Evolutionary conservation across 2,888 invertebrate genomes (phyloP).

Genomic region (Lasioglossum morio): DNA sequence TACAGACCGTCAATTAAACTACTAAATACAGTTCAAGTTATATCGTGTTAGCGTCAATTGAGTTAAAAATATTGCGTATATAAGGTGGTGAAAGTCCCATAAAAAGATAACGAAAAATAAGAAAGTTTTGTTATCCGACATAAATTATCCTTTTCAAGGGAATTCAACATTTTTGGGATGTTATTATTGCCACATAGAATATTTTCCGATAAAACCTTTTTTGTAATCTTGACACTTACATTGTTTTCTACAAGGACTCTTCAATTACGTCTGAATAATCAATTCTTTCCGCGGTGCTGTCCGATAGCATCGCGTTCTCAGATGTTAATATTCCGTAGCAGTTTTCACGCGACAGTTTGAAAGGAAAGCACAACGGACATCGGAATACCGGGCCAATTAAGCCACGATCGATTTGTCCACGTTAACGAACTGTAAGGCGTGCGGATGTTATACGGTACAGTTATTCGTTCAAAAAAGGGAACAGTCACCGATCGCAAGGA

Average conservation of each 20-base stretch:
- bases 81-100: too few species aligned
- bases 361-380: constrained; percentile 37
- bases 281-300: not conserved
- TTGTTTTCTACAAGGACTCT: not conserved
- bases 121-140: too few species aligned
- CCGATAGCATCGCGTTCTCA: not conserved
- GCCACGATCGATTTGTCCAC: constrained; percentile 59
- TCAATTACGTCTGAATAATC: not conserved
- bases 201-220: not conserved
- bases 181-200: not conserved
- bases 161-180: too few species aligned
- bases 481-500: constrained; percentile 19
- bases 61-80: too few species aligned
- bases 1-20: too few species aligned
- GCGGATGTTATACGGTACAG: constrained; percentile 48
- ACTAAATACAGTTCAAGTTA: too few species aligned
- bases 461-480: constrained; percentile 25
- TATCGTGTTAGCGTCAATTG: too few species aligned
- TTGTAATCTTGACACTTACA: too few species aligned
- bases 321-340: constrained; percentile 15
- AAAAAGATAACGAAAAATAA: too few species aligned
- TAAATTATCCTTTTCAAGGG: too few species aligned
- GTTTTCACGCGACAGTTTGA: constrained; percentile 28
- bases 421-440: constrained; percentile 62
- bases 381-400: constrained; percentile 53